Base-by-base conservation (phyloP, 1,140 invertebrate species). In the Drosophila ananassae region DNA sequence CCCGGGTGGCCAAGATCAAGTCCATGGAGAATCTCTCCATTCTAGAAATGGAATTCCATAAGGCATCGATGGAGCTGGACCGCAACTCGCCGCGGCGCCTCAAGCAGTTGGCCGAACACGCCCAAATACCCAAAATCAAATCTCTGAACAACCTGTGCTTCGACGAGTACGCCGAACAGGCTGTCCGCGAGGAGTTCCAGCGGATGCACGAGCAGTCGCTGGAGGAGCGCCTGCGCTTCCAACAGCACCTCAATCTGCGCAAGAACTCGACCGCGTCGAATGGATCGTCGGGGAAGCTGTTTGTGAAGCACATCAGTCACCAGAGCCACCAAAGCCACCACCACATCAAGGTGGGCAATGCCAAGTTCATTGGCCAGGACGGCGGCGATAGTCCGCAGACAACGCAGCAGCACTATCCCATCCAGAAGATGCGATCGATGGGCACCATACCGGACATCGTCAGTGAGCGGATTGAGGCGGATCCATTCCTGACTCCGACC, bases 1-100 rank as follows among this genome's bases (percentile, higher is more conserved):
- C 91, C 0, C 73, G 90, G 1, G 90, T 91, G 54, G 77, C 89
- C 8, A 91, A 91, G 79, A 90, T 91, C 24, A 91, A 91, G 56
- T 91, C 90, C 0, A 91, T 91, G 90, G 90, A 91, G 57, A 91
- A 91, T 77, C 59, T 91, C 7, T 91, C 90, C 17, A 87, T 91
- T 52, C 58, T 91, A 1, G 90, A 91, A 54, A 91, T 91, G 90
- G 89, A 91, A 28, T 91, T 91, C 28, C 89, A 91, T 59, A 90
- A 85, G 46, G 90, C 90, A 7, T 91, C 90, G 7, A 83, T 89
- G 69, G 85, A 90, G 41, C 55, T 91, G 51, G 85, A 91, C 69
- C 75, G 89, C 0, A 91, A 91, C 68, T 91, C 90, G 6, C 90
- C 90, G 44, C 79, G 90, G 4, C 81, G 90, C 0, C 77, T 91